Evolutionary conservation across 2,113 vertebrate species (phyloP).

Genomic region (Cheilinus undulatus): DNA sequence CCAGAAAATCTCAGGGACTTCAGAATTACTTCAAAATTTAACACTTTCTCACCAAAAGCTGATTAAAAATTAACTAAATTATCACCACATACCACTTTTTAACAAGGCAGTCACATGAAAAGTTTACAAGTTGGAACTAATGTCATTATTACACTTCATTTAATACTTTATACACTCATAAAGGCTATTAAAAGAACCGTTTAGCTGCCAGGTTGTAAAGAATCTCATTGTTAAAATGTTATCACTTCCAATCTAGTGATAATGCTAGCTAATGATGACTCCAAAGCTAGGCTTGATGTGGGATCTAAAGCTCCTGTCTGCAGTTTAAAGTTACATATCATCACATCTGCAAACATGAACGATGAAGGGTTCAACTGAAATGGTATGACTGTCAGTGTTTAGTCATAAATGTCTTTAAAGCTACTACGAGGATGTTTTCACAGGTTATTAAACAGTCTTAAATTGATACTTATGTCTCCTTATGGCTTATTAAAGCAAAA

Average conservation of each 20-base stretch:
- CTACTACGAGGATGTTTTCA: no score
- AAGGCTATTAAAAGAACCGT: not conserved
- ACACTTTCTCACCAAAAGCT: no score
- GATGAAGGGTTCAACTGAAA: no score
- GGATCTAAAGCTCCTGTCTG: not conserved
- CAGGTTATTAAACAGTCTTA: no score
- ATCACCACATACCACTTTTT: no score
- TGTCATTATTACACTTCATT: not conserved
- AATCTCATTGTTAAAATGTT: not conserved
- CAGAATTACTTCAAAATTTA: no score
- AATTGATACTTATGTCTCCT: no score
- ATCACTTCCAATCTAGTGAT: not conserved
- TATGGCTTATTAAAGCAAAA: no score
- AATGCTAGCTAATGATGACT: not conserved
- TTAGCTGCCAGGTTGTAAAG: not conserved
- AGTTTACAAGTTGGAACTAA: not conserved
- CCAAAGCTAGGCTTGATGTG: not conserved
- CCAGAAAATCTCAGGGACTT: no score
- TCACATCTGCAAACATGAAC: no score
- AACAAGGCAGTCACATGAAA: not conserved
- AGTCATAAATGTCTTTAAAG: not conserved
- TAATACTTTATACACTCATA: not conserved
- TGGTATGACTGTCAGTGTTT: no score
- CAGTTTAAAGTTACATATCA: not conserved
- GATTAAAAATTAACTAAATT: no score